Base-by-base conservation (phyloP, 2,888 invertebrate genomes). In the Nemurella pictetii region DNA sequence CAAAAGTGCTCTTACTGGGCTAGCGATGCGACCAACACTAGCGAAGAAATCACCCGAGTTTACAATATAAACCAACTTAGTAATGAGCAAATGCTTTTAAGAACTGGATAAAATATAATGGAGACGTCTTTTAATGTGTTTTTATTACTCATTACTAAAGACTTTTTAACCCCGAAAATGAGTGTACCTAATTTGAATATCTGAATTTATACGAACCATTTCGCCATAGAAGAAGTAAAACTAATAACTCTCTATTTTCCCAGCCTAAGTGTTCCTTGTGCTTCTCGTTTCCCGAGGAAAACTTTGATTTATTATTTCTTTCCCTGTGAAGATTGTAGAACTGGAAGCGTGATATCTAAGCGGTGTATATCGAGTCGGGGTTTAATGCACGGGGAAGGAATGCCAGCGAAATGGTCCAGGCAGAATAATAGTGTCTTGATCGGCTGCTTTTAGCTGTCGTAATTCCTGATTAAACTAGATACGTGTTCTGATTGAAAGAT, bases 11-110 rank as follows among this genome's bases (percentile, higher is more conserved):
- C 82, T 72, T 72, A 28, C 55, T 12, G 9, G 5, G 55, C 20
- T 20, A n/a, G n/a, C n/a, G 55, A 12, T 15, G 15, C 55, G 55
- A 20, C 55, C 9, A 35, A 55, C 55, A 12, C 55, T 55, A 12
- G 28, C 82, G 27, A 82, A 72, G 82, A 82, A 78, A 82, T 82
- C 82, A 82, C 82, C 82, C 72, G 28, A 55, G 82, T 82, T 82
- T 20, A 82, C 82, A 82, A 82, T 82, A 82, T 82, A 82, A 82
- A 82, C 82, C 82, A 82, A 82, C 82, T 82, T 83, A 85, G 85
- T 88, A 88, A 88, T 88, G 88, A 88, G 88, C 87, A 88, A 88
- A 88, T 88, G 88, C 88, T 88, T 88, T 88, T 88, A 88, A 86
- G 86, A 86, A 86, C 84, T 85, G 86, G 84, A 86, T 85, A 85